Evolutionary conservation across 2,888 invertebrate species (phyloP).

Genomic region (Apeira syringaria): DNA sequence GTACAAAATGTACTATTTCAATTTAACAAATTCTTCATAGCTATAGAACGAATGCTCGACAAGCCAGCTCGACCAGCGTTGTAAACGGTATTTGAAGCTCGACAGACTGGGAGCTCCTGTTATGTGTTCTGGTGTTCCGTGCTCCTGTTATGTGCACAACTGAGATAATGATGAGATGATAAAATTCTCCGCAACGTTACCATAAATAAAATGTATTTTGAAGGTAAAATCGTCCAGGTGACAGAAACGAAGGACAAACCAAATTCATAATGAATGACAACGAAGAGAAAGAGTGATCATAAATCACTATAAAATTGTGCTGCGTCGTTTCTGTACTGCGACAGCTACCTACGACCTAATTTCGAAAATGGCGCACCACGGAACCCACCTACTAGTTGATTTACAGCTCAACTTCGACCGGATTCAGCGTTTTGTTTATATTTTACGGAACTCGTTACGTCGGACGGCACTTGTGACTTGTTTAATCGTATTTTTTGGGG

Average conservation of each 20-base stretch:
- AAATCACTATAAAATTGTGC: background rate
- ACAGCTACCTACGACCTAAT: slow-evolving; percentile 31
- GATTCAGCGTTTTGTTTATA: slow-evolving; percentile 31
- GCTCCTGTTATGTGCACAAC: no score
- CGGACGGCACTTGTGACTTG: slow-evolving; percentile 27
- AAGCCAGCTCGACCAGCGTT: no score
- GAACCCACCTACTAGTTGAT: slow-evolving; percentile 29
- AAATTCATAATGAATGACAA: background rate
- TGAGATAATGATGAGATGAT: no score
- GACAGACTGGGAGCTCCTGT: no score
- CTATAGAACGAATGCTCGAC: no score
- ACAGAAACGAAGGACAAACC: background rate
- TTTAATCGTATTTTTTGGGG: slow-evolving; percentile 26
- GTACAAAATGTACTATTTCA: no score
- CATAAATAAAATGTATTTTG: no score
- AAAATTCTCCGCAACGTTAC: no score
- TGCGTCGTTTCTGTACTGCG: slow-evolving; percentile 9
- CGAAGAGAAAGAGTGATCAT: slow-evolving; percentile 1
- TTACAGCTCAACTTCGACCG: slow-evolving; percentile 30
- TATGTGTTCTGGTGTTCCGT: no score
- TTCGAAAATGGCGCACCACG: slow-evolving; percentile 29
- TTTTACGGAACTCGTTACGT: slow-evolving; percentile 23
- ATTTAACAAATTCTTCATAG: no score
- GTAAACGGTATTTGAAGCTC: no score
- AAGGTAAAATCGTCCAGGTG: background rate